Percentiles rank a stretch among this genome's conserved stretches.
Evolutionary conservation across 2,113 vertebrate species (phyloP).

Genomic region (Rhegmatorhina hoffmannsi): DNA sequence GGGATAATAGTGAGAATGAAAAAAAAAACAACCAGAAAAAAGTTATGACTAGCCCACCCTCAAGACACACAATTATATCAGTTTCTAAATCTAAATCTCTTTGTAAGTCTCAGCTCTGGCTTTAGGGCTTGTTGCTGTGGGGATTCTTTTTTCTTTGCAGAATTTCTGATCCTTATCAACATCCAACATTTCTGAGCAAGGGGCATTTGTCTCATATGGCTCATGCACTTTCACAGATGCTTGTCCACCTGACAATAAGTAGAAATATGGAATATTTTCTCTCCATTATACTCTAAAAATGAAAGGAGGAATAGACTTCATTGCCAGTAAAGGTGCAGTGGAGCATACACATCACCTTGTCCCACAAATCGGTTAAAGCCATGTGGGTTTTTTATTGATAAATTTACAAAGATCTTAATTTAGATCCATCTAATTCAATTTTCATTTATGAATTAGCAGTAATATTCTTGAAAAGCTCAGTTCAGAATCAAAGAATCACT

Average conservation of each 20-base stretch:
- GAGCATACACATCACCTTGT: not conserved
- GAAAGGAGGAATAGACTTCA: not conserved
- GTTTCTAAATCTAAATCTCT: not conserved
- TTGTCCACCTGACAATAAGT: not conserved
- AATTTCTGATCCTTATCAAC: slow-evolving; percentile 4
- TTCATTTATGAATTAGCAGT: not conserved
- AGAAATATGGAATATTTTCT: not conserved
- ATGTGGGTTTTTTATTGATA: not conserved
- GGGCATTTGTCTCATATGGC: not conserved
- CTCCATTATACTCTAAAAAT: not conserved
- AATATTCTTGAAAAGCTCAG: not conserved
- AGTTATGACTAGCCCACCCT: not conserved
- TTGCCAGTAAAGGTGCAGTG: not conserved
- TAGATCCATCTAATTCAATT: not conserved
- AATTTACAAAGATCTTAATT: not conserved
- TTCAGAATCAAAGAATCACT: not conserved
- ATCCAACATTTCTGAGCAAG: not conserved
- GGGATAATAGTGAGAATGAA: not conserved
- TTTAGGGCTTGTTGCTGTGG: not conserved
- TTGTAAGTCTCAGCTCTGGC: not conserved
- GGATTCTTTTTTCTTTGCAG: not conserved
- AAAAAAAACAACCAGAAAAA: not conserved
- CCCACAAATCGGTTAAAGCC: not conserved
- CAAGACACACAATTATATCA: not conserved
- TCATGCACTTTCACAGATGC: not conserved